Base-by-base conservation (phyloP, 37 sponge, comb jelly and placozoan genomes). In the Trichoplax adhaerens region DNA sequence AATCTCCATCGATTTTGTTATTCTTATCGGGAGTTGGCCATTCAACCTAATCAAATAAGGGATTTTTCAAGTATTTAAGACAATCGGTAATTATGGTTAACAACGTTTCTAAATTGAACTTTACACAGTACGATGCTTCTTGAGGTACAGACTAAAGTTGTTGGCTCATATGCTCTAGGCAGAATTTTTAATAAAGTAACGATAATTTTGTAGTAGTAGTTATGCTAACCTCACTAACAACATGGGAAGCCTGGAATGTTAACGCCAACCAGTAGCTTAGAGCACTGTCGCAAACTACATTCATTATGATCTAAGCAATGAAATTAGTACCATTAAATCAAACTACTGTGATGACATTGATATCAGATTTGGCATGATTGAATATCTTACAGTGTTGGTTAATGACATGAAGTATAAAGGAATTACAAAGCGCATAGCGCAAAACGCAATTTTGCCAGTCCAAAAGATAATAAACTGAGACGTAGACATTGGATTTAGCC, bases 181-280 rank as follows among this genome's bases (percentile, higher is more conserved):
- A 29, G 29, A 29, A 29, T 29, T 29, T 29, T 29, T 29, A 29
- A 29, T 29, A 29, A 29, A 29, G 29, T 29, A 29, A 29, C 29
- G 29, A 29, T 29, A 29, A 29, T 29, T 29, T 29, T 29, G 29
- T 29, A 29, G 29, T 29, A 29, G 29, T 29, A 29, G n/a, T 10
- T 47, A 48, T 1, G 52, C 75, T 50, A 56, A 82, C 86, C 68
- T 89, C 88, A 69, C 86, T 81, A 65, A 85, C 81, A 69, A 93
- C 91, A 73, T 93, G 94, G 47, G 94, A 93, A 8, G 81, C 78
- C 78, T 93, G 94, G 76, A 93, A 93, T 29, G 83, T 83, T 54
- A 93, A 77, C 12, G 94, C 94, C 63, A 93, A 60, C 88, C 87
- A 89, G 78, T 89, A 93, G 76, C 94, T 86, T 2, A 82, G 82